Evolutionary conservation across 2,888 invertebrate genomes (phyloP).

Genomic region (Eupithecia abbreviata): DNA sequence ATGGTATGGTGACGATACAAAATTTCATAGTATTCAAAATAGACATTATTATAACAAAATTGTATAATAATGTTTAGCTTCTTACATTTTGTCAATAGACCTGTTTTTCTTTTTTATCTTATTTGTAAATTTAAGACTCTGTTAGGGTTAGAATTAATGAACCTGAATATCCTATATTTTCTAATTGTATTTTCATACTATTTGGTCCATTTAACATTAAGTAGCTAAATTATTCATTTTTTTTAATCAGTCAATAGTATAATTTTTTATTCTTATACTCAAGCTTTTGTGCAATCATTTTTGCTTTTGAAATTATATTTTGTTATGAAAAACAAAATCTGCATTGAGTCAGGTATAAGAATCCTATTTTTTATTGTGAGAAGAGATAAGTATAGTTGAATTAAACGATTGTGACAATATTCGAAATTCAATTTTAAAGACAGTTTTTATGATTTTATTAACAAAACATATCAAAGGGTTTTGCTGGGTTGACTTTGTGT

Average conservation of each 20-base stretch:
- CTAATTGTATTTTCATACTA: slow-evolving; percentile 15
- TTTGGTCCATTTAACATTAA: slow-evolving; percentile 52
- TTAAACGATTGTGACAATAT: slow-evolving; percentile 36
- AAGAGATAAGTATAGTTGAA: slow-evolving; percentile 33
- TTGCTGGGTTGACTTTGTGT: slow-evolving; percentile 31
- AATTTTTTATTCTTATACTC: slow-evolving; percentile 42
- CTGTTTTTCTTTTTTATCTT: slow-evolving; percentile 11
- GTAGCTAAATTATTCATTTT: slow-evolving; percentile 60
- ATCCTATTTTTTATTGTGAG: slow-evolving; percentile 63
- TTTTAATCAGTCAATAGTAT: slow-evolving; percentile 47
- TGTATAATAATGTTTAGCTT: neutral
- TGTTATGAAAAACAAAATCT: slow-evolving; percentile 35
- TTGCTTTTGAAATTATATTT: slow-evolving; percentile 16
- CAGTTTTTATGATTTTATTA: slow-evolving; percentile 39
- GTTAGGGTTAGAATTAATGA: slow-evolving; percentile 20
- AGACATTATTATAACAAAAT: neutral
- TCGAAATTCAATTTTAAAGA: slow-evolving; percentile 21
- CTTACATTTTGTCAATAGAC: neutral
- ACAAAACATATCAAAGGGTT: slow-evolving; percentile 58
- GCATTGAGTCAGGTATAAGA: slow-evolving; percentile 47
- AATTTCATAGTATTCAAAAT: slow-evolving; percentile 3
- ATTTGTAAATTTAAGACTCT: slow-evolving; percentile 3
- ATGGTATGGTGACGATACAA: slow-evolving; percentile 1
- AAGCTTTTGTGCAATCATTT: slow-evolving; percentile 43
- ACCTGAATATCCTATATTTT: slow-evolving; percentile 17